phyloP scores from a whole-genome alignment of 1,140 invertebrate genomes.

The Doryteuthis pealeii region DNA sequence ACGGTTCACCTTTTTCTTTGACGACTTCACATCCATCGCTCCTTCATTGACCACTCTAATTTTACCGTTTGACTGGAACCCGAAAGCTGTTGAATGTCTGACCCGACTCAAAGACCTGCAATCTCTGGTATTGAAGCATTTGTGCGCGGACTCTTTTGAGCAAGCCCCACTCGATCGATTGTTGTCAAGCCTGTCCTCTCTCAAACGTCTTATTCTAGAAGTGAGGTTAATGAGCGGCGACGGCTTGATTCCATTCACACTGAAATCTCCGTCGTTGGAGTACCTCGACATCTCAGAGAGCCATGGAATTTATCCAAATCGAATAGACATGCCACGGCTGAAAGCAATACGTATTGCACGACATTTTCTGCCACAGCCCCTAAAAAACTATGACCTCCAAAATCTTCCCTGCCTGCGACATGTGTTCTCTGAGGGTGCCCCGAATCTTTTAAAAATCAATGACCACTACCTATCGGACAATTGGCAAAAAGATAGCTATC shows the following conservation, averaged over 20 bases:
- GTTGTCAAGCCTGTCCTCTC: slow-evolving; percentile 32
- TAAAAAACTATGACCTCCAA: slow-evolving; percentile 37
- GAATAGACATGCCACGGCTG: slow-evolving; percentile 43
- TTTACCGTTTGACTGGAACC: slow-evolving; percentile 56
- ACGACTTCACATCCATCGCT: slow-evolving; percentile 40
- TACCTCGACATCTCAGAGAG: slow-evolving; percentile 54
- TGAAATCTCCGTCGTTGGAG: slow-evolving; percentile 40
- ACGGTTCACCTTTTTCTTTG: slow-evolving; percentile 51
- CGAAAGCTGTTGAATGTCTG: slow-evolving; percentile 39
- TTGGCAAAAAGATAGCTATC: slow-evolving; percentile 37
- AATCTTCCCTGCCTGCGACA: slow-evolving; percentile 48
- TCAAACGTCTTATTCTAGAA: slow-evolving; percentile 46
- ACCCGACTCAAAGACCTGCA: slow-evolving; percentile 42
- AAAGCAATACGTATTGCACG: slow-evolving; percentile 41
- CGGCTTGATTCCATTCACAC: slow-evolving; percentile 36
- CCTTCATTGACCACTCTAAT: slow-evolving; percentile 46
- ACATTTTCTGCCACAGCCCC: slow-evolving; percentile 50
- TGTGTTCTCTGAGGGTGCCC: slow-evolving; percentile 41
- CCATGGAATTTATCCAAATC: slow-evolving; percentile 48
- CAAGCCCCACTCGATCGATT: slow-evolving; percentile 40
- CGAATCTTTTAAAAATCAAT: slow-evolving; percentile 44
- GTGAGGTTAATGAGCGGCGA: slow-evolving; percentile 53
- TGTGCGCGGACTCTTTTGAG: slow-evolving; percentile 40
- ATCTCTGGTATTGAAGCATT: slow-evolving; percentile 52
- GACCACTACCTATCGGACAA: slow-evolving; percentile 44